Evolutionary conservation across 2,888 invertebrate genomes (phyloP), one percentile per base, ranked within the genome.

Genomic region (Lumbricus terrestris): DNA sequence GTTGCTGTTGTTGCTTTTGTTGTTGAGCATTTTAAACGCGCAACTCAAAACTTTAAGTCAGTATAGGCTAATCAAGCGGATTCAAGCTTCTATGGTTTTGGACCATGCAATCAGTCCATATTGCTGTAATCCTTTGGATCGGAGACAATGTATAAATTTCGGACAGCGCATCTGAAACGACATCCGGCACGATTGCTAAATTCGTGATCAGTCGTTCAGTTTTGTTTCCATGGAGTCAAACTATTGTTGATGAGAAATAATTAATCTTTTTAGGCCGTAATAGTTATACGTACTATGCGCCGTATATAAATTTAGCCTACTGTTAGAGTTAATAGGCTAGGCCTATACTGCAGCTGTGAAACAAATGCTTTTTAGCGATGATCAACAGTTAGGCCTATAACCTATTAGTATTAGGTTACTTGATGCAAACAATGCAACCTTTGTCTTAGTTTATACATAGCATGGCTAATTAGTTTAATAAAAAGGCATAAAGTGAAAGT

Each of bases 141-240:
- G n/a, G n/a, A n/a, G n/a, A n/a, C 1, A 16, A 23, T 23, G n/a
- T 13, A n/a, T 69, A 69, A 8, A 69, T 69, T n/a, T 69, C 69
- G 0, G n/a, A 11, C 2, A 0, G 4, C 29, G 2, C 6, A 5
- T 23, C 23, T 54, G 6, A 23, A 54, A 29, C 13, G 54, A 54
- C 23, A 69, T 69, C n/a, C 13, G 69, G 5, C 29, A 69, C 69
- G 69, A 69, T 69, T 69, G 69, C n/a, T 8, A 69, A 69, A 69
- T n/a, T 69, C 69, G 29, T 69, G 11, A n/a, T 69, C 29, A 11
- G 69, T n/a, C 29, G n/a, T n/a, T n/a, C 69, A 5, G n/a, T 69
- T 69, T 69, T 69, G 69, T n/a, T 69, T 69, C 69, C 69, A 69
- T 69, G 69, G 69, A 69, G n/a, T n/a, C 69, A 69, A 69, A 69